Evolutionary conservation across 2,888 invertebrate species (phyloP).

Genomic region (Lasioglossum figueresi): DNA sequence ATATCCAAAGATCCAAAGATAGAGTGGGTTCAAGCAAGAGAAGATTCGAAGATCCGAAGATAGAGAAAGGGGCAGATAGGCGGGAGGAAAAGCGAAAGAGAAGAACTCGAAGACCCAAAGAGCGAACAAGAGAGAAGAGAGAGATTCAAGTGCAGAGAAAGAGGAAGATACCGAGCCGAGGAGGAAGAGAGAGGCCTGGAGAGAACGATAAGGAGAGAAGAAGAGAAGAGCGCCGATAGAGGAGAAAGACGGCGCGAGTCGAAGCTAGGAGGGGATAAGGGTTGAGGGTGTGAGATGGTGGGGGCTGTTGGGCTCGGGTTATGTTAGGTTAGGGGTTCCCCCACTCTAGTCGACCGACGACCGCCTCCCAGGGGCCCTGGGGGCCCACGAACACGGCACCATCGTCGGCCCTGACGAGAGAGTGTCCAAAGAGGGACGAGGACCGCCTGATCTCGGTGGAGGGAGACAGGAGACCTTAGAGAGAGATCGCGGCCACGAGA

Average conservation of each 20-base stretch:
- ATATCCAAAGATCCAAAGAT: too few relatives aligned
- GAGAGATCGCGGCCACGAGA: slow-evolving; percentile 45
- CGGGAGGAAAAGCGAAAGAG: too few relatives aligned
- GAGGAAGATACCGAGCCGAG: neutral
- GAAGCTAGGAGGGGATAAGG: slow-evolving; percentile 59
- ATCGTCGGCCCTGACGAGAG: slow-evolving; percentile 76
- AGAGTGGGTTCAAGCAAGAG: too few relatives aligned
- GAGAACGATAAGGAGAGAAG: neutral
- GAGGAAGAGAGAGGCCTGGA: neutral
- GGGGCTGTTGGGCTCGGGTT: slow-evolving; percentile 73
- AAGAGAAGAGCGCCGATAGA: neutral
- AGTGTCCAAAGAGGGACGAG: slow-evolving; percentile 40
- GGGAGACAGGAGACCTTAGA: slow-evolving; percentile 39
- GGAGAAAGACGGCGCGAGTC: neutral
- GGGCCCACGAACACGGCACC: slow-evolving; percentile 77
- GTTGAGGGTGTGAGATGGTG: slow-evolving; percentile 74
- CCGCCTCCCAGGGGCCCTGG: slow-evolving; percentile 80
- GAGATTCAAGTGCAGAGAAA: neutral
- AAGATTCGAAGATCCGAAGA: neutral
- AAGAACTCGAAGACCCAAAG: neutral
- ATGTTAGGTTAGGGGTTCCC: slow-evolving; percentile 79
- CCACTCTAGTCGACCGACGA: slow-evolving; percentile 65
- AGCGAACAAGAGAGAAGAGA: neutral
- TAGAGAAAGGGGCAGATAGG: neutral
- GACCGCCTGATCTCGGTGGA: slow-evolving; percentile 28